phyloP scores from a whole-genome alignment of 2,888 invertebrate species.

The Cartodere bifasciata region DNA sequence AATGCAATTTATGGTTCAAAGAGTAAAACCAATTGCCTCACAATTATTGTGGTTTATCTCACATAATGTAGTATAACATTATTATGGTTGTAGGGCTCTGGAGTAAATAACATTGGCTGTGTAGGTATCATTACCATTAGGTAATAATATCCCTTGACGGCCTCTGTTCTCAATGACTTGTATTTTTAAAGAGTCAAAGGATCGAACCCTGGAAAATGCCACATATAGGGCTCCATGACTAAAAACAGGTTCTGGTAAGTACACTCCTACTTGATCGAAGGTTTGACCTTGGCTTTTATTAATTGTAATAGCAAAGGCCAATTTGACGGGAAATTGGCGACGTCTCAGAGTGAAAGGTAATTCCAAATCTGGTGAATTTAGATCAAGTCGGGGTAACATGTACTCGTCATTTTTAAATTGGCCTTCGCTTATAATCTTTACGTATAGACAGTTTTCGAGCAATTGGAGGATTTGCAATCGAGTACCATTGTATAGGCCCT shows the following conservation, averaged over 20 bases:
- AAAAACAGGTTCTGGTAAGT: slow-evolving; percentile 7
- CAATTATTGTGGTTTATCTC: too few relatives aligned
- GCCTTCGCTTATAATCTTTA: slow-evolving; percentile 1
- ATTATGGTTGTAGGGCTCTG: too few relatives aligned
- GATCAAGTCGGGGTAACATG: slow-evolving; percentile 4
- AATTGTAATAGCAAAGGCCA: slow-evolving; percentile 9
- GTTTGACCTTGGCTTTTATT: slow-evolving; percentile 11
- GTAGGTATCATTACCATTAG: too few relatives aligned
- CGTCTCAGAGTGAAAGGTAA: slow-evolving; percentile 6
- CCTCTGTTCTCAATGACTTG: too few relatives aligned
- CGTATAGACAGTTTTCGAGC: background rate
- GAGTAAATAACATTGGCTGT: too few relatives aligned
- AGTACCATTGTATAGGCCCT: slow-evolving; percentile 12
- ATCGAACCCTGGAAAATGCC: background rate
- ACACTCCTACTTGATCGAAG: slow-evolving; percentile 7
- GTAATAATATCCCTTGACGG: too few relatives aligned
- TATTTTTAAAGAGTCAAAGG: background rate
- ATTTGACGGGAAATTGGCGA: slow-evolving; percentile 7
- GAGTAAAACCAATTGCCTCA: too few relatives aligned
- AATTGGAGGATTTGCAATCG: slow-evolving; percentile 1
- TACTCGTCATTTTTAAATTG: background rate
- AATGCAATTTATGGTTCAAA: too few relatives aligned
- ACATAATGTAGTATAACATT: too few relatives aligned
- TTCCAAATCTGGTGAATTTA: slow-evolving; percentile 7
- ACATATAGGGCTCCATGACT: slow-evolving; percentile 9